A percentile compares a stretch with the other conserved stretches of the same genome.
These are phyloP conservation scores for Ciconia maguari DNA, from an alignment of 2,113 vertebrate genomes.

Conservation along the genomic window DNA sequence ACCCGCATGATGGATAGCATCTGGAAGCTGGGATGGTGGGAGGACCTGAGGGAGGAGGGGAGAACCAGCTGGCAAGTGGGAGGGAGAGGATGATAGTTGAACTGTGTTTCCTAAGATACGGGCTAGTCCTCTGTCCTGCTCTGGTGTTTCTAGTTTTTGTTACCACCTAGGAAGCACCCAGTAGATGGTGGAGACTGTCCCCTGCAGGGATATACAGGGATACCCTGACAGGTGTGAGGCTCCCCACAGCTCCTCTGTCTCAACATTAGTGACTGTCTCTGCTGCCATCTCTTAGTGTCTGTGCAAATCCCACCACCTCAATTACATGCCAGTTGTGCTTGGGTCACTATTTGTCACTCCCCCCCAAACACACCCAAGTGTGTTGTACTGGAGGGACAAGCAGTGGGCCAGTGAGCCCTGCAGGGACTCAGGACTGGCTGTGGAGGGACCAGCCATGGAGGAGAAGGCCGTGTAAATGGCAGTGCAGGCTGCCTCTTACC, in stretches of 20 bases:
- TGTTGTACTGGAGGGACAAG: neutral
- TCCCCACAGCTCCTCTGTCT: neutral
- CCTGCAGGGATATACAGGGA: neutral
- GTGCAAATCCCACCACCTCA: neutral
- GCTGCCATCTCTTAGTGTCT: rapidly evolving
- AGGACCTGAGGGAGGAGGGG: neutral
- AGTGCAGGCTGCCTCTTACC: constrained; percentile 44
- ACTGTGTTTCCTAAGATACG: neutral
- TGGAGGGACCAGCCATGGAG: neutral
- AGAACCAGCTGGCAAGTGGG: neutral
- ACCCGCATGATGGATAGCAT: neutral
- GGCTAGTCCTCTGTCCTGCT: neutral
- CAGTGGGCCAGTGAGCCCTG: neutral
- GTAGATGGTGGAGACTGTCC: neutral
- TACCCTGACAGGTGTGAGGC: rapidly evolving
- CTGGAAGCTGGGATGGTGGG: neutral
- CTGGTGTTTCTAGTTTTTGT: neutral
- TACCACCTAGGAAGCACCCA: neutral
- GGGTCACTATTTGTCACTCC: neutral
- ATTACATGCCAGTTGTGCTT: neutral
- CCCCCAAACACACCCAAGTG: neutral
- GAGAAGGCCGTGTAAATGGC: neutral
- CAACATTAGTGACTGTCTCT: neutral
- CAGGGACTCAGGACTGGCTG: neutral
- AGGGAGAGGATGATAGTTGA: neutral